Percentiles rank a stretch among this genome's conserved stretches.
phyloP scores from a whole-genome alignment of 2,113 vertebrate species.

The Sebastes schlegelii region DNA sequence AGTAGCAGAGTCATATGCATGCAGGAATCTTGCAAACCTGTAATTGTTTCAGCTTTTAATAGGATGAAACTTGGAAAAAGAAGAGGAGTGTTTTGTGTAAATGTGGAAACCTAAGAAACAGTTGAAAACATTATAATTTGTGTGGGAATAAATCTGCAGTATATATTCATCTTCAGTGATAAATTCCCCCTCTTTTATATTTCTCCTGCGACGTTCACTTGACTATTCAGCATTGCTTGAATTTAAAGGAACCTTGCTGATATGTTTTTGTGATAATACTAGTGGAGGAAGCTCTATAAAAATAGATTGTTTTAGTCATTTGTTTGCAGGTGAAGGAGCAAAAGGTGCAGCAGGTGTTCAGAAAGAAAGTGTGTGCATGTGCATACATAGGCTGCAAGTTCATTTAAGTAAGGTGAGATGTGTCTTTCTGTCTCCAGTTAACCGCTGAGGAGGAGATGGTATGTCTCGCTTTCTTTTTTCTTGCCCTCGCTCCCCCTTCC shows the following conservation, averaged over 20 bases:
- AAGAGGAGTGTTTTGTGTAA: neutral
- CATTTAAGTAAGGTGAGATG: slow-evolving; percentile 15
- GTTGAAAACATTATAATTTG: neutral
- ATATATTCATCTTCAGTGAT: neutral
- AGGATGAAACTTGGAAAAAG: neutral
- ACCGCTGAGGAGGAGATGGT: slow-evolving; percentile 84
- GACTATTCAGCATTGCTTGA: neutral
- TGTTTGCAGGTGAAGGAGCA: neutral
- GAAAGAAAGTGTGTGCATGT: neutral
- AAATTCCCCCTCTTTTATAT: no score
- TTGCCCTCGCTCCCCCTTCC: neutral
- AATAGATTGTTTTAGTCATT: neutral
- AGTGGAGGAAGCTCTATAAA: neutral
- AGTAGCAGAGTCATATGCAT: neutral
- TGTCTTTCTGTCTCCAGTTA: slow-evolving; percentile 70
- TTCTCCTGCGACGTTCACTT: neutral
- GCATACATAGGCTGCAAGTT: neutral
- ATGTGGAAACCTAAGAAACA: neutral
- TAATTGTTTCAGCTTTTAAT: neutral
- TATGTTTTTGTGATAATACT: neutral
- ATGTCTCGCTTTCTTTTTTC: slow-evolving; percentile 59
- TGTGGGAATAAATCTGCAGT: neutral
- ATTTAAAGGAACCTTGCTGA: neutral
- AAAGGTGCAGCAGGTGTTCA: slow-evolving; percentile 15
- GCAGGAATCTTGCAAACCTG: neutral